Conservation (phyloP, 1,140 invertebrate genomes). For the Oscheius sp. region DNA sequence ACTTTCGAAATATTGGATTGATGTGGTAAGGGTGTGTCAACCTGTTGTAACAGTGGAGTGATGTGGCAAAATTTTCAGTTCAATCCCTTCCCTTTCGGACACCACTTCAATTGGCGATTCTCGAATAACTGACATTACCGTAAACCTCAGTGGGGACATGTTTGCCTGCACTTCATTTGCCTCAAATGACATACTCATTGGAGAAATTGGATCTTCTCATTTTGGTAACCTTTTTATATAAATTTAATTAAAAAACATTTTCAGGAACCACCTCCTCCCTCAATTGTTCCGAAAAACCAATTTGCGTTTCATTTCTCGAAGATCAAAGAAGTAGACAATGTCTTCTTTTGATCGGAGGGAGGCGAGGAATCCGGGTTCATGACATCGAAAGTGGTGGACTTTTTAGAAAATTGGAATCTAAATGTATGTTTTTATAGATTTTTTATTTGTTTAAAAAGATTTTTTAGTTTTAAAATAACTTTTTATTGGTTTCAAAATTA, state of each 20-base stretch:
- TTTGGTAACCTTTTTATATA: no score
- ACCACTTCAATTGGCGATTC: no score
- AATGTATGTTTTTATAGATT: neutral
- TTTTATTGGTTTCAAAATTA: no score
- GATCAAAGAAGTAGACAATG: neutral
- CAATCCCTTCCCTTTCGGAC: no score
- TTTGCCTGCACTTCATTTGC: neutral
- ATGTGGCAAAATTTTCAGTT: no score
- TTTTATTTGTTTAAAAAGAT: neutral
- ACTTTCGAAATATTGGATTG: no score
- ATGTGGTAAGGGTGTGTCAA: no score
- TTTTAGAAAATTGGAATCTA: neutral
- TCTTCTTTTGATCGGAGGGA: neutral
- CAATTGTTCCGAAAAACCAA: neutral
- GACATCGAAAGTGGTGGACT: neutral
- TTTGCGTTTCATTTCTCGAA: neutral
- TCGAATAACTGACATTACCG: no score
- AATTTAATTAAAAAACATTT: no score
- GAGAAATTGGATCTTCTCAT: neutral
- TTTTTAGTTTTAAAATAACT: no score
- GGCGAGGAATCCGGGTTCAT: constrained; percentile 2
- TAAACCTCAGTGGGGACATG: no score
- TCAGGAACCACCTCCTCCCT: neutral
- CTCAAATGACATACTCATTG: neutral
- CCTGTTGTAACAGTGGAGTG: no score